Evolutionary conservation across 2,888 invertebrate genomes (phyloP).

Genomic region (Nebria salina): DNA sequence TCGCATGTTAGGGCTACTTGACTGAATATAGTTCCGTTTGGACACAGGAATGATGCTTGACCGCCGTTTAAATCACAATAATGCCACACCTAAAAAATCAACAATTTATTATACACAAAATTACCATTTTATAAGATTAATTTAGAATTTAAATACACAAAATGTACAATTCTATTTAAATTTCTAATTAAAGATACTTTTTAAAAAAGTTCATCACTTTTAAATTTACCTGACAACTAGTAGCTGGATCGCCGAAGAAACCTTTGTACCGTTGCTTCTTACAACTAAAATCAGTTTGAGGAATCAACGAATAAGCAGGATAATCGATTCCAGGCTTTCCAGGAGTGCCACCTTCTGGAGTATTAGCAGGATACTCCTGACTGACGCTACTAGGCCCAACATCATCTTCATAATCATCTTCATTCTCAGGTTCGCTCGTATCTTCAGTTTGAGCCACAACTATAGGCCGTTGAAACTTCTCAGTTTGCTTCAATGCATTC

Average conservation of each 20-base stretch:
- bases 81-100: constrained; percentile 79
- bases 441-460: constrained; percentile 60
- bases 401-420: constrained; percentile 54
- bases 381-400: constrained; percentile 53
- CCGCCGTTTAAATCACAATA: constrained; percentile 92
- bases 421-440: constrained; percentile 51
- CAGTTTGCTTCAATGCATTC: constrained; percentile 71
- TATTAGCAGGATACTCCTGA: constrained; percentile 62
- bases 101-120: background rate
- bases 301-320: constrained; percentile 79
- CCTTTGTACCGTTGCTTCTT: constrained; percentile 88
- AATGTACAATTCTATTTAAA: too few relatives aligned
- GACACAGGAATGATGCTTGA: constrained; percentile 88
- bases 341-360: constrained; percentile 69
- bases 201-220: too few relatives aligned
- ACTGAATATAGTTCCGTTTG: constrained; percentile 90
- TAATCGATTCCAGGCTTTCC: constrained; percentile 83
- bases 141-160: too few relatives aligned
- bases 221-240: constrained; percentile 78
- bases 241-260: constrained; percentile 89
- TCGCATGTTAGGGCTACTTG: constrained; percentile 89
- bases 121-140: too few relatives aligned
- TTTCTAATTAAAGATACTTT: too few relatives aligned
- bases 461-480: constrained; percentile 60
- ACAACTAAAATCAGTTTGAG: constrained; percentile 81